Evolutionary conservation across 2,888 invertebrate species (phyloP).

Genomic region (Phaedon cochleariae): DNA sequence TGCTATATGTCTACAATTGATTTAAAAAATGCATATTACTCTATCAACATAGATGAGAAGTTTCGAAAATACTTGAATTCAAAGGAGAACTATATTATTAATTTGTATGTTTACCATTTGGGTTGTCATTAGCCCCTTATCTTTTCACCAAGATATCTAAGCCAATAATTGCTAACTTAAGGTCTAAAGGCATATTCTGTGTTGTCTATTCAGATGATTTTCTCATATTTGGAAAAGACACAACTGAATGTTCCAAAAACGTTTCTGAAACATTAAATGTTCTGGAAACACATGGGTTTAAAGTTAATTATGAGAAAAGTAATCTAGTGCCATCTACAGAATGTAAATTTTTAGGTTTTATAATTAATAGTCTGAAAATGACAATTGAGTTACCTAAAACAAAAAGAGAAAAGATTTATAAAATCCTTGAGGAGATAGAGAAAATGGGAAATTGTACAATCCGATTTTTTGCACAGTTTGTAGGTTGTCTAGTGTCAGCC

Average conservation of each 20-base stretch:
- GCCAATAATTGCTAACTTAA: too few relatives aligned
- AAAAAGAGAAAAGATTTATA: neutral
- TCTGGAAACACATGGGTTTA: neutral
- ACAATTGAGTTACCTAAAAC: neutral
- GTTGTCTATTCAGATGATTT: neutral
- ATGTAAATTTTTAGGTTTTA: neutral
- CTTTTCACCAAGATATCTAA: too few relatives aligned
- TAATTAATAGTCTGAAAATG: neutral
- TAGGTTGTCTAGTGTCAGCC: neutral
- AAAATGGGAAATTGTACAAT: neutral
- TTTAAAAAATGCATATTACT: too few relatives aligned
- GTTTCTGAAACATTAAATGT: neutral
- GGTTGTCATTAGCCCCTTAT: too few relatives aligned
- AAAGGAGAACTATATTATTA: too few relatives aligned
- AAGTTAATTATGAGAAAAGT: neutral
- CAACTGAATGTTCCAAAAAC: neutral
- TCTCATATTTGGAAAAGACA: neutral
- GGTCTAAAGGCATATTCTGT: neutral
- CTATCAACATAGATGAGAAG: too few relatives aligned
- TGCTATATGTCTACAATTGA: too few relatives aligned
- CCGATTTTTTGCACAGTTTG: neutral
- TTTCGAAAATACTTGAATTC: too few relatives aligned
- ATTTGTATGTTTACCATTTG: too few relatives aligned
- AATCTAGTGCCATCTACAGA: too few relatives aligned
- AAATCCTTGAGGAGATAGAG: neutral